Evolutionary conservation across 2,888 invertebrate species (phyloP), one percentile per base, ranked within the genome.

Genomic region (Andrena dorsata): DNA sequence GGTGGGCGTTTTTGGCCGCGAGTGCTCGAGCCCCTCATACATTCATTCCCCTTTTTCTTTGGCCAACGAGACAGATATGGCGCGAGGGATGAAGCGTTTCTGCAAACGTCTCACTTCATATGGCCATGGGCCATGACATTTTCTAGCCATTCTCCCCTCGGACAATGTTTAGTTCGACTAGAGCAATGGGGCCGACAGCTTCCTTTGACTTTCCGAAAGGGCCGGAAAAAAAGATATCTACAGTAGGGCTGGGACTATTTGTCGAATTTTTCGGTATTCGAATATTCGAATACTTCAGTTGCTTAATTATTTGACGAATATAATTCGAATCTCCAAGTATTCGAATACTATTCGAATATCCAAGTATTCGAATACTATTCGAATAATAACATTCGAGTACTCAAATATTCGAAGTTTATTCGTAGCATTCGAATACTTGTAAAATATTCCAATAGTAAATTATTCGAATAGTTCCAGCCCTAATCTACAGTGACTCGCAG

Each of bases 1-100:
- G 82, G 82, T 75, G 75, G 85, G 76, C 79, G 71, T 88, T 86
- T 84, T 76, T 26, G 64, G 49, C 69, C 77, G 61, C 77, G 68
- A 77, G 83, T 79, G 72, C 80, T 76, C 65, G 70, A 74, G 74
- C 75, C 66, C 41, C 80, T 77, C 79, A 63, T 82, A 84, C 66
- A 69, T 84, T 68, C 72, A 58, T 60, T 66, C 72, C 41, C 76
- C 79, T 83, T 85, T 77, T 71, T 77, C 66, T 56, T 28, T 32
- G 30, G 58, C 23, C 35, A 30, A 28, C 47, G 72, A 80, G 84
- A 53, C 64, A 69, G 75, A 68, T 69, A 49, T 23, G n/a, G 51
- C 8, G 49, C 28, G 51, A 68, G 75, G 65, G 23, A 28, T n/a
- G 10, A 41, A 32, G 32, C 63, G 23, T 58, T 68, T 63, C 64